Base-by-base conservation (phyloP, 2,888 invertebrate genomes). In the Brachyptera putata region DNA sequence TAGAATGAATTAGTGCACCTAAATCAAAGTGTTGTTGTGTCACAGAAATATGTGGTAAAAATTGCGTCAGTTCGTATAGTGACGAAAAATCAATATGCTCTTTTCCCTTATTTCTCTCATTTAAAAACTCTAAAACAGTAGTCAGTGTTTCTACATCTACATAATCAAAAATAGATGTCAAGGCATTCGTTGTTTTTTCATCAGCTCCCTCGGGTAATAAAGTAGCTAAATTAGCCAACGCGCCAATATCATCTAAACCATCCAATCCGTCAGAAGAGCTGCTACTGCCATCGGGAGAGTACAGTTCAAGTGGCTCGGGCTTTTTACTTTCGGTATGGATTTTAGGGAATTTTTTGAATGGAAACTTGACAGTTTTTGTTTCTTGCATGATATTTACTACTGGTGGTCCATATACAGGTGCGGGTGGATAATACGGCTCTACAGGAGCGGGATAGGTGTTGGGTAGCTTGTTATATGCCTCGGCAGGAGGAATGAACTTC, bases 281-380 rank as follows among this genome's bases (percentile, higher is more conserved):
- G 11, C 30, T 11, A 30, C 5, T 11, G 5, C 46, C 46, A 46
- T 46, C 46, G 13, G 46, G 46, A 21, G 46, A 46, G 21, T 46
- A 46, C 22, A 46, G 22, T 21, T 46, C 46, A 24, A 24, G 13
- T 9, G 46, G 46, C 24, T 21, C 46, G 2, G 46, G 46, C 9
- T 46, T 24, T 18, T 46, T 24, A 16, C 36, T 53, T 18, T 36
- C 34, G 2, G 36, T 18, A 3, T 21, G 21, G 36, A 53, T 36
- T 36, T 53, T 53, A 2, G 53, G 53, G 36, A 53, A 36, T 14
- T 53, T 34, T 21, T 53, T 53, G 53, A 53, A 53, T 1, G 53
- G 53, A n/a, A 53, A 53, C 53, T 36, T 34, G 21, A 53, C 36
- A 2, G 53, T 53, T 22, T 53, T 34, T 1, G 34, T 53, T 11